Base-by-base conservation (phyloP, 2,113 vertebrate genomes). In the Smithornis capensis region DNA sequence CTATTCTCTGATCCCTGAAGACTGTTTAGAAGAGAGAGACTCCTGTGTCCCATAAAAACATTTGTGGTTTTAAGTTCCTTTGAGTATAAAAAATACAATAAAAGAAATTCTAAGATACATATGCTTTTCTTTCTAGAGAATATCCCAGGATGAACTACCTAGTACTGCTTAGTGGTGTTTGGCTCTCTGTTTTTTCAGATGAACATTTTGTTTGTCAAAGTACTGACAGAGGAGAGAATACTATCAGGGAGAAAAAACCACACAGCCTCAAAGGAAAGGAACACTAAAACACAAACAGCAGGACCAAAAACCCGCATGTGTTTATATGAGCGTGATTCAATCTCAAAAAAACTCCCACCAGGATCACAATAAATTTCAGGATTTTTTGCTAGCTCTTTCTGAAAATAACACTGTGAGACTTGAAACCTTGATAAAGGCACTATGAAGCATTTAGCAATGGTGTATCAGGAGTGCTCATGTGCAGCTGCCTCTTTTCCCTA, bases 291-390 rank as follows among this genome's bases (percentile, higher is more conserved):
- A 52, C 16, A 47, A 69, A 22, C 3, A 59, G 3, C 9, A 49
- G 37, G 55, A 59, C 59, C 10, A 37, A 56, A 90, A 91, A 21
- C 4, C 17, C 60, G 12, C n/a, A 13, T 19, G 6, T 49, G 12
- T 42, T 83, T 63, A 22, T 50, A 47, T 45, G 7, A 80, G 55
- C 59, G 14, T 55, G 22, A 5, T 60, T 78, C 69, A 64, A 55
- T 37, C 60, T 4, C 7, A 64, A 63, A 89, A 62, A 27, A 4
- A 0, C 0, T 10, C 3, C 11, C 14, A 42, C 16, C 27, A 60
- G 7, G 14, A 53, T 86, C 65, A 50, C 19, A 77, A 11, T 21
- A 28, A 59, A 22, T 78, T 89, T 84, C 23, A 49, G 16, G 2
- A 14, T 5, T n/a, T 63, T 90, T 96, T 76, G 17, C 33, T 38